Evolutionary conservation across 2,113 vertebrate genomes (phyloP).

Genomic region (Scalopus aquaticus): DNA sequence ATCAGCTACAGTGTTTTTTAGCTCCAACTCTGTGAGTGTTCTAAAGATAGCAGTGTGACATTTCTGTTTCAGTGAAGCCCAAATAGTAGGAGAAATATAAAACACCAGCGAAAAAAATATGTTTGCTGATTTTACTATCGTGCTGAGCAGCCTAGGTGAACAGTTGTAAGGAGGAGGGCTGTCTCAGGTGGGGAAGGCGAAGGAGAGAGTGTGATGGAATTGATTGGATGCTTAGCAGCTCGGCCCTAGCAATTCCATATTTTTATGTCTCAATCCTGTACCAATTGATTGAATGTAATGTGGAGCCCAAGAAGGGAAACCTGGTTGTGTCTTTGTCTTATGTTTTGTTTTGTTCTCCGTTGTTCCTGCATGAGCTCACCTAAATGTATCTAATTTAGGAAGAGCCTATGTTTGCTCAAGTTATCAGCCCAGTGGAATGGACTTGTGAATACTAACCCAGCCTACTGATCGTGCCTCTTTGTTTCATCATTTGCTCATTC

Average conservation of each 20-base stretch:
- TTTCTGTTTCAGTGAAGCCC: constrained; percentile 83
- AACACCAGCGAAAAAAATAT: constrained; percentile 73
- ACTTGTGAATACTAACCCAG: background rate
- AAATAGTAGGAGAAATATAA: constrained; percentile 72
- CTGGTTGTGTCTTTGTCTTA: background rate
- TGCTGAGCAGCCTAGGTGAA: constrained; percentile 64
- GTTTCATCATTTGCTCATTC: background rate
- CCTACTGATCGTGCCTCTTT: background rate
- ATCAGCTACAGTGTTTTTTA: constrained; percentile 76
- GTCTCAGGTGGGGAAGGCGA: constrained; percentile 23
- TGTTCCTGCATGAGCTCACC: background rate
- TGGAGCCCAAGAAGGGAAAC: background rate
- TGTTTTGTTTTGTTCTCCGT: background rate
- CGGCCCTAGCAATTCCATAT: constrained; percentile 29
- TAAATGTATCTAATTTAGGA: background rate
- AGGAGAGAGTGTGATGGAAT: background rate
- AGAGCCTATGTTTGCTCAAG: background rate
- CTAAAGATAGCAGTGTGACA: constrained; percentile 81
- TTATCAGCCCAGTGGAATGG: background rate
- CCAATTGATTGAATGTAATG: constrained; percentile 4
- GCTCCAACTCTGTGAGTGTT: constrained; percentile 72
- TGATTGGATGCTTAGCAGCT: background rate
- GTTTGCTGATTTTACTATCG: constrained; percentile 64
- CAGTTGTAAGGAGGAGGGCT: constrained; percentile 59
- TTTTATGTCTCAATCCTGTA: constrained; percentile 18